These are phyloP conservation scores for Synergus gifuensis DNA, from an alignment of 2,888 invertebrate species.

Conservation along the genomic window DNA sequence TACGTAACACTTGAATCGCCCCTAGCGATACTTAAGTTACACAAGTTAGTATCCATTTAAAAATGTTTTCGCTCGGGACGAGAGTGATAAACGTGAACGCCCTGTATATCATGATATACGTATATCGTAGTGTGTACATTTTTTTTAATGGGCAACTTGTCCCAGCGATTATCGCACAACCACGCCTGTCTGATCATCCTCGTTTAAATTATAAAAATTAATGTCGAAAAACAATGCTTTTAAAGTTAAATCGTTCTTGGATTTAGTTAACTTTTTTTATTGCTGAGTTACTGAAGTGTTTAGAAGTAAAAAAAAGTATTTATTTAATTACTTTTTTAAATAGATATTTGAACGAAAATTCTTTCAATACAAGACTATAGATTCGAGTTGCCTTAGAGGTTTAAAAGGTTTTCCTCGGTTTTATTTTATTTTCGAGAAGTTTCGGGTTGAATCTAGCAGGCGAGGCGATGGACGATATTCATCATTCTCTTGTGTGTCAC, in stretches of 20 bases:
- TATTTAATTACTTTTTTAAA: not conserved
- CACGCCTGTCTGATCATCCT: constrained; percentile 24
- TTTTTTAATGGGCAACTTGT: constrained; percentile 18
- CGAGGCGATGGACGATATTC: constrained; percentile 27
- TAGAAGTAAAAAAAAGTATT: too few species aligned
- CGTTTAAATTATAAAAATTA: not conserved
- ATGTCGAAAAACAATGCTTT: not conserved
- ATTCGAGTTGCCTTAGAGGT: constrained; percentile 14
- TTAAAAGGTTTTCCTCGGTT: constrained; percentile 33
- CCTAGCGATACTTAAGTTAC: not conserved
- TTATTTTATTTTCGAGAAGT: constrained; percentile 23
- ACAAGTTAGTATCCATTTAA: constrained; percentile 10
- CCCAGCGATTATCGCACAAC: constrained; percentile 20
- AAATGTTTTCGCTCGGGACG: constrained; percentile 19
- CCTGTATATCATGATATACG: constrained; percentile 29
- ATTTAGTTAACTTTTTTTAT: not conserved
- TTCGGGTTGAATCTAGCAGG: constrained; percentile 26
- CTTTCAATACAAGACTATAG: not conserved
- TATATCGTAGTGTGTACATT: constrained; percentile 24
- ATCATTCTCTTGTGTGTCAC: constrained; percentile 29
- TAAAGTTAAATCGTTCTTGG: not conserved
- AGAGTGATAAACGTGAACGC: constrained; percentile 40
- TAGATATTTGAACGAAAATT: not conserved
- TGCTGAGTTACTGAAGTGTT: not conserved
- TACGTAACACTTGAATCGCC: too few species aligned